phyloP scores from a whole-genome alignment of 2,113 vertebrate genomes.

The Lampris megalopsis region DNA sequence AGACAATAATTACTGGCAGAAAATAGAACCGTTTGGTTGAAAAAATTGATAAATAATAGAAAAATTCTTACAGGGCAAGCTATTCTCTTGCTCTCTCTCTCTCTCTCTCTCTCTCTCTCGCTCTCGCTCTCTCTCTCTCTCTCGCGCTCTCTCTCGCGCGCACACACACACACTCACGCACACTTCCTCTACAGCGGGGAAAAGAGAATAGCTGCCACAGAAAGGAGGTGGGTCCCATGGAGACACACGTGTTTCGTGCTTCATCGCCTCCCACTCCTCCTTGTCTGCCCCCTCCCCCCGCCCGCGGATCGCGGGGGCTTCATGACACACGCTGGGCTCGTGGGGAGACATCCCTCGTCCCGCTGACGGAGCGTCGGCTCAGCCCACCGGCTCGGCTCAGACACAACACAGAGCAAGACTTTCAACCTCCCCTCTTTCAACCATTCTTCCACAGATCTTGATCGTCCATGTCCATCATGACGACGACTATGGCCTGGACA shows the following conservation, averaged over 20 bases:
- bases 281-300: slow-evolving; percentile 59
- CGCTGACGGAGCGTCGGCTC: slow-evolving; percentile 68
- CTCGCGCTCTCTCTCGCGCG: slow-evolving; percentile 2
- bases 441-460: slow-evolving; percentile 63
- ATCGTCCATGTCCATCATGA: slow-evolving; percentile 47
- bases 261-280: slow-evolving; percentile 74
- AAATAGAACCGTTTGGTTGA: slow-evolving; percentile 77
- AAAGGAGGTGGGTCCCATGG: slow-evolving; percentile 76
- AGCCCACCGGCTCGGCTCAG: slow-evolving; percentile 67
- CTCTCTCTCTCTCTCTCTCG: slow-evolving; percentile 33
- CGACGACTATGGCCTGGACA: slow-evolving; percentile 16
- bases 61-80: slow-evolving; percentile 74
- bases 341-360: slow-evolving; percentile 72
- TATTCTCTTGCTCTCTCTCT: slow-evolving; percentile 49
- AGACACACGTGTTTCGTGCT: slow-evolving; percentile 72
- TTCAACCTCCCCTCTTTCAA: slow-evolving; percentile 48
- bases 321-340: slow-evolving; percentile 68
- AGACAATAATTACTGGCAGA: slow-evolving; percentile 64
- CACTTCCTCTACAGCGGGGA: slow-evolving; percentile 53
- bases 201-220: slow-evolving; percentile 78
- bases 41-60: slow-evolving; percentile 78
- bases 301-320: slow-evolving; percentile 58
- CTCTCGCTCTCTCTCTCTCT: slow-evolving; percentile 16
- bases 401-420: slow-evolving; percentile 52
- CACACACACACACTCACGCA: slow-evolving; percentile 18